Evolutionary conservation across 2,113 vertebrate genomes (phyloP).

Genomic region (Anthoscopus minutus): DNA sequence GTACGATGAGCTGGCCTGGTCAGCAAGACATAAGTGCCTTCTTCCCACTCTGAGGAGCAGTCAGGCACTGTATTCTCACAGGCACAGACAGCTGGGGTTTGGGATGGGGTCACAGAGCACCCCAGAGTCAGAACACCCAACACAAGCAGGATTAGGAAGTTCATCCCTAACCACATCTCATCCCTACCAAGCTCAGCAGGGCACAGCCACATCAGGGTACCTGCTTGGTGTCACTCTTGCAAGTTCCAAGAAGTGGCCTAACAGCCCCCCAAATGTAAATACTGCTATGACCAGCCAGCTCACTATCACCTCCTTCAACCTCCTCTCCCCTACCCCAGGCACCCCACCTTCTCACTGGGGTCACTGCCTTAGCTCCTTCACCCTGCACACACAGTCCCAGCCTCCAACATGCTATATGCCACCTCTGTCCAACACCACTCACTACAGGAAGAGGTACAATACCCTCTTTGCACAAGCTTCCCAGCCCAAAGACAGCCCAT

Average conservation of each 20-base stretch:
- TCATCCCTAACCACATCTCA: not conserved
- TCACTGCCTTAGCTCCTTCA: not conserved
- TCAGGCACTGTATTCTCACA: not conserved
- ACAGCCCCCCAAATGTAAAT: not conserved
- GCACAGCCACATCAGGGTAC: accelerated
- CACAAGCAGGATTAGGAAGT: not conserved
- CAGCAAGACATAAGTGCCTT: not conserved
- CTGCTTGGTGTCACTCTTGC: not conserved
- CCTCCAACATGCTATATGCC: not conserved
- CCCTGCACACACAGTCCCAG: not conserved
- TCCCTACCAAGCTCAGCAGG: not conserved
- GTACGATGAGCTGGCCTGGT: not conserved
- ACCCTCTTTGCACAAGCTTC: not conserved
- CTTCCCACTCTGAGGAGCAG: not conserved
- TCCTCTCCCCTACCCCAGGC: not conserved
- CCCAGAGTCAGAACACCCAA: not conserved
- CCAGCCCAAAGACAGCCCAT: not conserved
- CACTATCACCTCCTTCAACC: not conserved
- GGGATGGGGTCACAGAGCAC: not conserved
- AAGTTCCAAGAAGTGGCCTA: not conserved
- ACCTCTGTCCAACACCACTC: not conserved
- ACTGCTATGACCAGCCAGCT: not conserved
- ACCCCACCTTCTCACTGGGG: not conserved
- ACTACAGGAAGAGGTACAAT: not conserved
- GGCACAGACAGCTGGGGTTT: not conserved